Percentiles rank a stretch among this genome's conserved stretches.
Evolutionary conservation across 2,113 vertebrate species (phyloP).

Genomic region (Vanacampus margaritifer): DNA sequence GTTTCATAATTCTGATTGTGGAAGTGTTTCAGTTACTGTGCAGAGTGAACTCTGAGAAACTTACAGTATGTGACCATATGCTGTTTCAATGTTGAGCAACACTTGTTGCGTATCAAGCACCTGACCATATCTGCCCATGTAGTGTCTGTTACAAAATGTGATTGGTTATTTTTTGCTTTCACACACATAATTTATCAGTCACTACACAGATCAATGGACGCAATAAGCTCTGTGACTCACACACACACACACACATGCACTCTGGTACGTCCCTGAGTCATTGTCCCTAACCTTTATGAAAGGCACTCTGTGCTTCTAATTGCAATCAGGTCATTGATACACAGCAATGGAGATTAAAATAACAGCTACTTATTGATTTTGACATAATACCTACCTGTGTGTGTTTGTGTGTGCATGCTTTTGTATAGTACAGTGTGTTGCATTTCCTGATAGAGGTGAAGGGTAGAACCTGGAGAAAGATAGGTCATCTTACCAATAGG

Average conservation of each 20-base stretch:
- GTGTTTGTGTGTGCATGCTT: slow-evolving; percentile 27
- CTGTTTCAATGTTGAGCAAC: background rate
- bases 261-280: slow-evolving; percentile 10
- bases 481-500: slow-evolving; percentile 2
- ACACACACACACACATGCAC: slow-evolving; percentile 3
- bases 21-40: background rate
- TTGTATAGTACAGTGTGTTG: slow-evolving; percentile 18
- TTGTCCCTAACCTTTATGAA: slow-evolving; percentile 49
- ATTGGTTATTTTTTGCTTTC: background rate
- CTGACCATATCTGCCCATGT: background rate
- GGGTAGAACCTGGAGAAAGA: slow-evolving; percentile 4
- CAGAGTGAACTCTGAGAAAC: background rate
- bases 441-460: slow-evolving; percentile 38
- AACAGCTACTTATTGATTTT: slow-evolving; percentile 58
- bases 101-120: background rate
- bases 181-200: too few species aligned
- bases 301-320: slow-evolving; percentile 60
- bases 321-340: slow-evolving; percentile 46
- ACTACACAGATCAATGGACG: too few species aligned
- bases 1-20: background rate
- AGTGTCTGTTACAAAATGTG: background rate
- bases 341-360: slow-evolving; percentile 48
- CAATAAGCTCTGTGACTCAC: background rate
- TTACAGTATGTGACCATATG: background rate
- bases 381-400: slow-evolving; percentile 19